Percentiles rank a stretch among this genome's conserved stretches.
These are phyloP conservation scores for Seira musarum DNA, from an alignment of 2,888 invertebrate species.

Conservation along the genomic window DNA sequence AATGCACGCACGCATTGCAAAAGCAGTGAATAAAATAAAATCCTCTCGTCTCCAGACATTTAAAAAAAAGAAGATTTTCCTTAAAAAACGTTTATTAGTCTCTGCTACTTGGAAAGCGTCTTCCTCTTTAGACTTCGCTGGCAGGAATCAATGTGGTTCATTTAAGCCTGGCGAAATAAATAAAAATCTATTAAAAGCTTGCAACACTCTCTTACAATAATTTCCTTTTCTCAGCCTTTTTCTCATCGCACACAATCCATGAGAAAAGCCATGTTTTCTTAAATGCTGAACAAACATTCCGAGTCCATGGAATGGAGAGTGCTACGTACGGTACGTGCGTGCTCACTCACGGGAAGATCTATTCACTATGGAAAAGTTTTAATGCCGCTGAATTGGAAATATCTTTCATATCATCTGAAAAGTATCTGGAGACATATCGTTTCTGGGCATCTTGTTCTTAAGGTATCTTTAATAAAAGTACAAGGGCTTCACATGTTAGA, in stretches of 20 bases:
- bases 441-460: neutral
- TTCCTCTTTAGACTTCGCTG: neutral
- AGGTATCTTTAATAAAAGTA: too few relatives aligned
- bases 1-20: neutral
- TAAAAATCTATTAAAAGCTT: constrained; percentile 18
- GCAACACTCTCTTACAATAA: neutral
- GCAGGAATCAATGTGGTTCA: constrained; percentile 1
- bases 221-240: neutral
- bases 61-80: neutral
- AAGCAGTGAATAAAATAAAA: neutral
- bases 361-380: too few relatives aligned
- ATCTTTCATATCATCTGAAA: too few relatives aligned
- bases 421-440: too few relatives aligned
- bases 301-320: neutral
- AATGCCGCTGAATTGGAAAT: too few relatives aligned
- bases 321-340: constrained; percentile 9
- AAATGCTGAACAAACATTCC: constrained; percentile 7
- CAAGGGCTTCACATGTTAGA: too few relatives aligned
- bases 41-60: neutral
- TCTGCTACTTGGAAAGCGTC: neutral
- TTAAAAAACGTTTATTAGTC: neutral
- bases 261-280: constrained; percentile 6
- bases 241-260: neutral
- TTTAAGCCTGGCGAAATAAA: constrained; percentile 3
- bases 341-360: neutral